Evolutionary conservation across 2,113 vertebrate genomes (phyloP), one percentile per base, ranked within the genome.

Genomic region (Rhipidura dahli): DNA sequence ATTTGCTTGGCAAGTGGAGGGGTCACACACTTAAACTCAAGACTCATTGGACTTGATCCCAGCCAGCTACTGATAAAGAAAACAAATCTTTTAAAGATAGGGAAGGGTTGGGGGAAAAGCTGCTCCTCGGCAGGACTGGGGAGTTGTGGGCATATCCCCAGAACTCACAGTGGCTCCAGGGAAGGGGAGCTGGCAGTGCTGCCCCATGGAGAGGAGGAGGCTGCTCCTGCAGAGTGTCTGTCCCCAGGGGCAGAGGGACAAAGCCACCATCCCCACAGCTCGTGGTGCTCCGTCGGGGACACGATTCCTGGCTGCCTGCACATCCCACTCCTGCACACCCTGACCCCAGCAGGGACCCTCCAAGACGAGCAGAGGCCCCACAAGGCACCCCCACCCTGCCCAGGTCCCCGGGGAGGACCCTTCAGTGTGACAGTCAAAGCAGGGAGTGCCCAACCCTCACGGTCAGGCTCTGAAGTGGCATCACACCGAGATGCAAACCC

Each of bases 281-380:
- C n/a, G 28, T 31, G 2, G 2, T 8, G 40, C 31, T 61, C n/a
- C 39, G 1, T 1, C 0, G 3, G 81, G 21, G 86, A 10, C 0
- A 3, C 0, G 3, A 9, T 1, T 14, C 44, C 45, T 6, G 40
- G n/a, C 2, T 10, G 15, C 44, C 30, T 8, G 64, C 69, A 17
- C 5, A 5, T 13, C 33, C 6, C 26, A 1, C 30, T 15, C 37
- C 47, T 1, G 33, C 63, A 19, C 4, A 5, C 44, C 65, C 54
- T 16, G 44, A n/a, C 53, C 60, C 17, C 79, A 30, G 0, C n/a
- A 8, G 33, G 7, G 26, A 40, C 10, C 21, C 53, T 9, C 47
- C 12, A 5, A 40, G 19, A 11, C 0, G 6, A 54, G 59, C n/a
- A 75, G 20, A 77, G 57, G 19, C 61, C 79, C 60, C 17, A 22